Conservation (phyloP, 2,797 vertebrate species). For the Macropodus opercularis region DNA sequence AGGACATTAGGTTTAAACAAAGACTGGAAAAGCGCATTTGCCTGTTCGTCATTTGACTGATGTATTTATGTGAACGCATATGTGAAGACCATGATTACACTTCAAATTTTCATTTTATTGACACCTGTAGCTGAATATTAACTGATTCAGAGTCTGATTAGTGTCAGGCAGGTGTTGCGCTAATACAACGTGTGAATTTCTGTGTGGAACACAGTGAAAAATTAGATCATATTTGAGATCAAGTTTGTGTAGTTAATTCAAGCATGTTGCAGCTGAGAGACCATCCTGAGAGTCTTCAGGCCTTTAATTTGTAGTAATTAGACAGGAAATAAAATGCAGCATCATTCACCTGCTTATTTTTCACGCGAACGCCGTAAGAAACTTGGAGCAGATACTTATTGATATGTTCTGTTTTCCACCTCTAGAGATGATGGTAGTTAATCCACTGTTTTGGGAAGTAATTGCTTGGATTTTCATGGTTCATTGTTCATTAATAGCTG, state of each 20-base stretch:
- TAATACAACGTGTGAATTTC: slow-evolving; percentile 48
- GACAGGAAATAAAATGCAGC: background rate
- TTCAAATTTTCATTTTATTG: no score
- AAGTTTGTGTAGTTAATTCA: slow-evolving; percentile 64
- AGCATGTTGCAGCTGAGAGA: slow-evolving; percentile 22
- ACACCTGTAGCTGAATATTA: no score
- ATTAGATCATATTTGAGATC: slow-evolving; percentile 64
- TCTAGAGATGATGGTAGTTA: slow-evolving; percentile 44
- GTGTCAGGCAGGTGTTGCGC: slow-evolving; percentile 46
- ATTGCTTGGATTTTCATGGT: slow-evolving; percentile 57
- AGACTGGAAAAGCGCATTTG: background rate
- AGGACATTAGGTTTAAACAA: slow-evolving; percentile 12
- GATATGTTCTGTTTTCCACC: slow-evolving; percentile 40
- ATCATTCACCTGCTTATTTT: background rate
- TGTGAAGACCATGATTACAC: no score
- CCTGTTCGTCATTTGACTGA: slow-evolving; percentile 1
- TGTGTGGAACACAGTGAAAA: slow-evolving; percentile 45
- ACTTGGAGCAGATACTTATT: slow-evolving; percentile 35
- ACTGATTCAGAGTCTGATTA: slow-evolving; percentile 21
- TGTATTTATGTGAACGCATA: slow-evolving; percentile 2
- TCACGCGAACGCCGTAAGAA: background rate
- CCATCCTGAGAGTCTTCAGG: slow-evolving; percentile 1
- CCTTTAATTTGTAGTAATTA: slow-evolving; percentile 5
- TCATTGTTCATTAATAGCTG: slow-evolving; percentile 58
- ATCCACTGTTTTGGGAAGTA: slow-evolving; percentile 67